phyloP scores from a whole-genome alignment of 2,888 invertebrate genomes.

The Melanostoma mellinum region DNA sequence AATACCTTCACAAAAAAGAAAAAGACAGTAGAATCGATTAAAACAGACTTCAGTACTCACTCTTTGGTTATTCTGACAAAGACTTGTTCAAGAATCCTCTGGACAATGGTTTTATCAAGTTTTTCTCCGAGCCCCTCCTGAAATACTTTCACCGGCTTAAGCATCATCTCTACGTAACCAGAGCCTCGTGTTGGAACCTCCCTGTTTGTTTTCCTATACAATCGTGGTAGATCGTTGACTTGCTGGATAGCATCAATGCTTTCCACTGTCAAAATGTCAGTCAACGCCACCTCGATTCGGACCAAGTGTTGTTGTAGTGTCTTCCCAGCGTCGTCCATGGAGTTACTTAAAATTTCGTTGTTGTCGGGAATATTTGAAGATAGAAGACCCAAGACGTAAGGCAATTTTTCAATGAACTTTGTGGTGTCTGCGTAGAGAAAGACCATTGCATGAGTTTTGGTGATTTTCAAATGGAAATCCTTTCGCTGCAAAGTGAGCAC shows the following conservation, averaged over 20 bases:
- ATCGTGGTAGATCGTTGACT: constrained; percentile 95
- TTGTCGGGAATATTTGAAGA: constrained; percentile 82
- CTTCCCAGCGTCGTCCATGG: constrained; percentile 75
- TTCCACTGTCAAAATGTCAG: constrained; percentile 88
- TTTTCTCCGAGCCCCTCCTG: constrained; percentile 81
- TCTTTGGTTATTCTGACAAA: constrained; percentile 84
- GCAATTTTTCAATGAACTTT: constrained; percentile 75
- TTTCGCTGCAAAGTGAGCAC: constrained; percentile 77
- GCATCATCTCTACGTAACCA: constrained; percentile 88
- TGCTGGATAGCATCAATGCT: constrained; percentile 88
- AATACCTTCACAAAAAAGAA: constrained; percentile 83
- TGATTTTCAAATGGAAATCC: constrained; percentile 69
- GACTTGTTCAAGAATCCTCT: constrained; percentile 76
- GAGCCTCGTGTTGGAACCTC: constrained; percentile 92
- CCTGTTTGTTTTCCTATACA: constrained; percentile 95
- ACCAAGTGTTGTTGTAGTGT: constrained; percentile 74
- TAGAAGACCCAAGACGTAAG: constrained; percentile 86
- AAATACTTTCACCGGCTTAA: constrained; percentile 83
- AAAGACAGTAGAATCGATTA: not conserved
- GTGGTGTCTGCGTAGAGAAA: constrained; percentile 77
- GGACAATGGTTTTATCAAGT: constrained; percentile 76
- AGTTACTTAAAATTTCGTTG: constrained; percentile 76
- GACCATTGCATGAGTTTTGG: constrained; percentile 76
- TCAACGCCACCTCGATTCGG: constrained; percentile 86
- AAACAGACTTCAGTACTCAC: constrained; percentile 81